A percentile compares a stretch with the other conserved stretches of the same genome.
These are phyloP conservation scores for Thalassophryne amazonica DNA, from an alignment of 2,797 vertebrate species.

Conservation along the genomic window DNA sequence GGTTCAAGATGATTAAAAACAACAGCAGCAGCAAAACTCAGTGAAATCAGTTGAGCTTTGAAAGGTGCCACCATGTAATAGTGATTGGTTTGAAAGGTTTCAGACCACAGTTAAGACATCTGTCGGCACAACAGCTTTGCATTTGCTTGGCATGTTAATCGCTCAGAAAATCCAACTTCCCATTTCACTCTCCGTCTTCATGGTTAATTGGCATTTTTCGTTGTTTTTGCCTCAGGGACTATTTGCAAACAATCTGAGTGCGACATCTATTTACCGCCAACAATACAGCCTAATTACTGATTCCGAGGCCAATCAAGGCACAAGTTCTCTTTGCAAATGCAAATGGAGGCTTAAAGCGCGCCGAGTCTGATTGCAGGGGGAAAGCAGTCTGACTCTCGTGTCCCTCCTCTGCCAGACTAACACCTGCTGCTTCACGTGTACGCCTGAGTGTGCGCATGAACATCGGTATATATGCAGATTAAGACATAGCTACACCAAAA, in stretches of 20 bases:
- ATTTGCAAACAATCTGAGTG: slow-evolving; percentile 82
- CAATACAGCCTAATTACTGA: slow-evolving; percentile 83
- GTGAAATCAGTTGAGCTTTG: slow-evolving; percentile 30
- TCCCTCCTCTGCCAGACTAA: slow-evolving; percentile 73
- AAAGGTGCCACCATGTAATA: slow-evolving; percentile 17
- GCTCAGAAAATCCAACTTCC: slow-evolving; percentile 58
- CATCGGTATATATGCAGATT: neutral
- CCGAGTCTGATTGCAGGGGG: slow-evolving; percentile 78
- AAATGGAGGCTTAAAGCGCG: slow-evolving; percentile 69
- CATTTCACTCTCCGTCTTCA: slow-evolving; percentile 47
- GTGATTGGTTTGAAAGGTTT: slow-evolving; percentile 30
- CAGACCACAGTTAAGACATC: slow-evolving; percentile 27
- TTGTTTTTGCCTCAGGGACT: slow-evolving; percentile 60
- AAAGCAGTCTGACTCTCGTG: slow-evolving; percentile 60
- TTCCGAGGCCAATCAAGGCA: slow-evolving; percentile 80
- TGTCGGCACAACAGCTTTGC: slow-evolving; percentile 45
- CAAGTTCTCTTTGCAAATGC: slow-evolving; percentile 78
- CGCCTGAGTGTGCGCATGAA: neutral
- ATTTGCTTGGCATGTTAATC: slow-evolving; percentile 60
- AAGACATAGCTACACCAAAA: too few species aligned
- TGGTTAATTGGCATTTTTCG: slow-evolving; percentile 69
- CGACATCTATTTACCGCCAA: slow-evolving; percentile 80
- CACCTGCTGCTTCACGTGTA: slow-evolving; percentile 74
- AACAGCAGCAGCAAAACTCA: too few species aligned
- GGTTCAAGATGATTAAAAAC: neutral